Percentiles rank a stretch among this genome's conserved stretches.
These are phyloP conservation scores for Germaria angustata DNA, from an alignment of 2,888 invertebrate species.

Conservation along the genomic window DNA sequence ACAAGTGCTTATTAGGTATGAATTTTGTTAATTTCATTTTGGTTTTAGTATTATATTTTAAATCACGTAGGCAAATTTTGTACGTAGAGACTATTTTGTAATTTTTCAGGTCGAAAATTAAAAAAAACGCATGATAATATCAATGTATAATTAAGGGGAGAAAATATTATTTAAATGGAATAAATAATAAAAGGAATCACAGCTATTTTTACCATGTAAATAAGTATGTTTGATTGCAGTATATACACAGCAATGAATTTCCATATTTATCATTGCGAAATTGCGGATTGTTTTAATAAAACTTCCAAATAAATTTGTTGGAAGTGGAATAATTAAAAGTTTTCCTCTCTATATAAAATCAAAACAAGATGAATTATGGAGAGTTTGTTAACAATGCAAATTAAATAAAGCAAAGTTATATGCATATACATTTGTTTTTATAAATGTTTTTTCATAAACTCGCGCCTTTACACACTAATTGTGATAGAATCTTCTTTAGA, in stretches of 20 bases:
- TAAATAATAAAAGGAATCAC: no score
- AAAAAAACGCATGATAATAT: not conserved
- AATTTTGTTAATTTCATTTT: slow-evolving; percentile 33
- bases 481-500: slow-evolving; percentile 23
- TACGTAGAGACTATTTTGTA: slow-evolving; percentile 68
- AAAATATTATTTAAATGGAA: not conserved
- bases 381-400: slow-evolving; percentile 18
- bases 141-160: not conserved
- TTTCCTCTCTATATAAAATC: not conserved
- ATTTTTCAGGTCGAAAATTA: slow-evolving; percentile 54
- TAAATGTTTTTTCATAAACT: slow-evolving; percentile 29
- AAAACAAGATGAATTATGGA: not conserved
- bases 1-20: slow-evolving; percentile 30
- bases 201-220: no score
- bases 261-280: no score
- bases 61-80: slow-evolving; percentile 67
- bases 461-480: slow-evolving; percentile 60
- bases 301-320: not conserved
- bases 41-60: slow-evolving; percentile 30
- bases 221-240: no score
- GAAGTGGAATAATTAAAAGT: no score
- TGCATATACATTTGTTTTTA: slow-evolving; percentile 7
- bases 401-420: slow-evolving; percentile 45
- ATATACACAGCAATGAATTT: no score
- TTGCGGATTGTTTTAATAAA: no score